Base-by-base conservation (phyloP, 2,888 invertebrate genomes). In the Hyalella azteca region DNA sequence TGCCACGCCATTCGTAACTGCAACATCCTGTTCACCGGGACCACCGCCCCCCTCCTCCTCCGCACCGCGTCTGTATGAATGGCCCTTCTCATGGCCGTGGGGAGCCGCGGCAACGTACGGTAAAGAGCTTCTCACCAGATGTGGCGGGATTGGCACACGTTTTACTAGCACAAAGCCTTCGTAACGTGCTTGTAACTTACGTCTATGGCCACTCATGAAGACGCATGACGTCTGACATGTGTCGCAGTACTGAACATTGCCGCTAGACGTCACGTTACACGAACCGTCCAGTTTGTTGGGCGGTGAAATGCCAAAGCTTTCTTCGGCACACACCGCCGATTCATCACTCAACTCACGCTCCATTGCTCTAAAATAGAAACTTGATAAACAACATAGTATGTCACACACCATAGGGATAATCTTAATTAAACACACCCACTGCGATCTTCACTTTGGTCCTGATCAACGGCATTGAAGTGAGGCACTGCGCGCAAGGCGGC, bases 141-240 rank as follows among this genome's bases (percentile, higher is more conserved):
- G 32, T 1, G 73, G 45, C 39, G 48, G 49, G 11, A 48, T 41
- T 7, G 78, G 45, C 7, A 82, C 79, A 40, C 78, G 50, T 50
- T 83, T 83, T 36, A 83, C 75, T 32, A 83, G 77, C 9, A 83
- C 80, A 39, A 80, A 83, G 26, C 83, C 83, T 76, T 83, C 83
- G 75, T 83, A 83, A 3, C 83, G 81, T 26, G 81, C 83, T 59
- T 83, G 83, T 39, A 83, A 80, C 79, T 83, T 83, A 49, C 82
- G 79, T 26, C 82, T 76, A 1, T 80, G 60, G 13, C 81, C 79
- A 32, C 45, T 81, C 83, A 83, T 83, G 49, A 83, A 78, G 48
- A 81, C 80, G 45, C 83, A 83, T 39, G 81, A 78, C 29, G 83
- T 78, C 80, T 83, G 81, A 75, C 83, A 83, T 9, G 83, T 78